Percentiles rank a stretch among this genome's conserved stretches.
These are phyloP conservation scores for Enteromius paludinosus DNA, from an alignment of 2,797 vertebrate species.

Conservation along the genomic window DNA sequence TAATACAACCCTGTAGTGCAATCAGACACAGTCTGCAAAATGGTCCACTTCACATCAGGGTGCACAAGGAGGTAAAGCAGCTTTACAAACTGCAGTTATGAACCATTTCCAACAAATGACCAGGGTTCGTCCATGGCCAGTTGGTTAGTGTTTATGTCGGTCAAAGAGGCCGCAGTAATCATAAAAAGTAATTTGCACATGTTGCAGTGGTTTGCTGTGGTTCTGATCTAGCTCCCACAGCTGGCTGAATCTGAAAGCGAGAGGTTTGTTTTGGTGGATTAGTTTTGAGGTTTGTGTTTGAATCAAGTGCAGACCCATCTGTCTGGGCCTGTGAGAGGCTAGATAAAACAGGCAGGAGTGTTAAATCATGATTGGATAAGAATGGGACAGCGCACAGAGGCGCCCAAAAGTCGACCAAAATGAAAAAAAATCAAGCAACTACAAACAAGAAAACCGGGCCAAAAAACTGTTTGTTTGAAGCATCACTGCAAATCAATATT, in stretches of 20 bases:
- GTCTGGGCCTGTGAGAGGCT: slow-evolving; percentile 49
- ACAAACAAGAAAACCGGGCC: not conserved
- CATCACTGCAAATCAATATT: slow-evolving; percentile 7
- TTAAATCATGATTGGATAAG: slow-evolving; percentile 53
- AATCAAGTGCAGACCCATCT: slow-evolving; percentile 49
- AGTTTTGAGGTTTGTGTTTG: slow-evolving; percentile 60
- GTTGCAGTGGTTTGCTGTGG: slow-evolving; percentile 8
- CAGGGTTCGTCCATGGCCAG: slow-evolving; percentile 4
- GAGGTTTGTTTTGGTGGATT: slow-evolving; percentile 61
- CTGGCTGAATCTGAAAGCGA: slow-evolving; percentile 46
- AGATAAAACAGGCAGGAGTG: slow-evolving; percentile 55
- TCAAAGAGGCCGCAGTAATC: slow-evolving; percentile 38
- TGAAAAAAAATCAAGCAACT: slow-evolving; percentile 6
- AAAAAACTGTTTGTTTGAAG: slow-evolving; percentile 1
- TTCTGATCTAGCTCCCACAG: slow-evolving; percentile 40
- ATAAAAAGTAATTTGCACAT: slow-evolving; percentile 33
- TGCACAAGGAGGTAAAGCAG: not conserved
- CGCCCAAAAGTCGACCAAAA: not conserved
- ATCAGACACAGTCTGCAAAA: not conserved
- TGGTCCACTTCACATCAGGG: not conserved
- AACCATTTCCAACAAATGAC: slow-evolving; percentile 22
- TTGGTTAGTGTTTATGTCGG: not conserved
- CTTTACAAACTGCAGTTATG: not conserved
- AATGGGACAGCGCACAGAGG: slow-evolving; percentile 20
- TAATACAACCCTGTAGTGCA: not conserved